phyloP scores from a whole-genome alignment of 2,113 vertebrate genomes.

The Spheniscus mendiculus region DNA sequence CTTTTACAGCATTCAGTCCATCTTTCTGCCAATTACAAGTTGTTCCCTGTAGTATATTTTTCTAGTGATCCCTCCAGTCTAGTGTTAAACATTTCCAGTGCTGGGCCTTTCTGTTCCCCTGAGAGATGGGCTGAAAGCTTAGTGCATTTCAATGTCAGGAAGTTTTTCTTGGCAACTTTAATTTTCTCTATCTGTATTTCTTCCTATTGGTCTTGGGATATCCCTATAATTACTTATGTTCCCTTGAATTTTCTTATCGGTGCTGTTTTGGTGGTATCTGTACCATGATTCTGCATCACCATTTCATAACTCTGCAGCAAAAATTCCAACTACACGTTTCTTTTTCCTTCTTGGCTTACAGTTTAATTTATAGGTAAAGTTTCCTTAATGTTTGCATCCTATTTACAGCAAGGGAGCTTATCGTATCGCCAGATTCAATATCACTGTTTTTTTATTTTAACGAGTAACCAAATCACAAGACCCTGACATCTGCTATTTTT shows the following conservation, averaged over 20 bases:
- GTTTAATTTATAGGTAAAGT: neutral
- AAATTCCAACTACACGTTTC: neutral
- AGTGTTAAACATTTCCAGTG: slow-evolving; percentile 28
- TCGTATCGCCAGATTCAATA: neutral
- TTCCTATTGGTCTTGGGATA: neutral
- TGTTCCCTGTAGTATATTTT: slow-evolving; percentile 40
- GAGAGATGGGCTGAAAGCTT: slow-evolving; percentile 6
- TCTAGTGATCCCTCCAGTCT: slow-evolving; percentile 8
- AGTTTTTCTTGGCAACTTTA: slow-evolving; percentile 26
- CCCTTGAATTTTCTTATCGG: neutral
- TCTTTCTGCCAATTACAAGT: slow-evolving; percentile 57
- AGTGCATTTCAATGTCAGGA: slow-evolving; percentile 35
- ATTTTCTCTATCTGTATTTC: neutral
- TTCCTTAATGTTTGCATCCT: neutral
- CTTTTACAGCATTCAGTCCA: slow-evolving; percentile 60
- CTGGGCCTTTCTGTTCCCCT: neutral
- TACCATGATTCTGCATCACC: neutral
- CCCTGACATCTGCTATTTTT: slow-evolving; percentile 41
- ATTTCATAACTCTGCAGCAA: neutral
- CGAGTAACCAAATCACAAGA: neutral
- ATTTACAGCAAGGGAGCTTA: neutral
- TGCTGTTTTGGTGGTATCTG: neutral
- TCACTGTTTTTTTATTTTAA: neutral
- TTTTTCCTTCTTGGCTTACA: neutral
- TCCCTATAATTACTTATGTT: neutral